Conservation (phyloP, 2,888 invertebrate species). For the Leptinotarsa rubiginosa region DNA sequence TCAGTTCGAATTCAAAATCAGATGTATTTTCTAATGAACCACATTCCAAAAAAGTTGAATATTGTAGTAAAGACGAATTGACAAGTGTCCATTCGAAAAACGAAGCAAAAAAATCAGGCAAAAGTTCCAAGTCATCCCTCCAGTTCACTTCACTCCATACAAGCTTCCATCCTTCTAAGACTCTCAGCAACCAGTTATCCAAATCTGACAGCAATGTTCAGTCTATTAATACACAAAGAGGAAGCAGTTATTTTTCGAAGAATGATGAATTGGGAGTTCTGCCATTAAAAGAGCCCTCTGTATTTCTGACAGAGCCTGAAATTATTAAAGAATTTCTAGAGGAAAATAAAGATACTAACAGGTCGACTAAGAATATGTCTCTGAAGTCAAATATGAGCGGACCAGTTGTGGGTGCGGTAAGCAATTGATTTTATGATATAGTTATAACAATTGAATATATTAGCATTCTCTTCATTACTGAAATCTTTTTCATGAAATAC, state of each 20-base stretch:
- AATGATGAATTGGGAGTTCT: slow-evolving; percentile 27
- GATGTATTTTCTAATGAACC: not conserved
- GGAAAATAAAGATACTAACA: slow-evolving; percentile 24
- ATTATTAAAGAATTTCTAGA: not conserved
- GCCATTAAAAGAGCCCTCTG: slow-evolving; percentile 39
- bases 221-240: slow-evolving; percentile 30
- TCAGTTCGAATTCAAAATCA: not conserved
- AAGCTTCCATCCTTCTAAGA: slow-evolving; percentile 24
- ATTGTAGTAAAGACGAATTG: not conserved
- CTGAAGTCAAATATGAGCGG: slow-evolving; percentile 30
- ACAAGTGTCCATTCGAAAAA: not conserved
- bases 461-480: no score
- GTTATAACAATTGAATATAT: no score
- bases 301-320: slow-evolving; percentile 36
- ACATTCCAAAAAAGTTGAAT: slow-evolving; percentile 8
- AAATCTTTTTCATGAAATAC: no score
- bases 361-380: slow-evolving; percentile 31
- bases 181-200: slow-evolving; percentile 19
- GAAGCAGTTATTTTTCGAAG: slow-evolving; percentile 10
- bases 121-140: not conserved
- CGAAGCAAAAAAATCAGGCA: not conserved
- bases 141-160: slow-evolving; percentile 21
- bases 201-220: slow-evolving; percentile 18
- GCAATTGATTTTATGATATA: slow-evolving; percentile 5
- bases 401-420: slow-evolving; percentile 36